Evolutionary conservation across 2,888 invertebrate species (phyloP), one percentile per base, ranked within the genome.

Genomic region (Chaetogeoica ovagalla): DNA sequence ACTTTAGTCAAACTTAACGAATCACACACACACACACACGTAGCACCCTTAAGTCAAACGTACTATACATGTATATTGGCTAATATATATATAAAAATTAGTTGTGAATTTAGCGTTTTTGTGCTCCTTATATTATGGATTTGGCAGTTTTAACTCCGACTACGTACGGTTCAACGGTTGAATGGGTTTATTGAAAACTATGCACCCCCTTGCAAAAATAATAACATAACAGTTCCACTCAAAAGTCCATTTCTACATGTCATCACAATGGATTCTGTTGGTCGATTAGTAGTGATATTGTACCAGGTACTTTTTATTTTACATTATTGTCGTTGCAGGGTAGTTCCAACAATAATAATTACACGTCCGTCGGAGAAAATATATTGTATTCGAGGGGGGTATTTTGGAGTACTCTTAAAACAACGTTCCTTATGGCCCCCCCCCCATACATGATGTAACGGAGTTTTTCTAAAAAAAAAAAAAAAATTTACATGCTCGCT

Each of bases 191-290:
- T 79, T 79, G 77, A 79, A 60, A 70, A 69, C 39, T 37, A 1
- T 15, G 48, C 37, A 30, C 69, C 77, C 69, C 55, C 13, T 70
- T 60, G 30, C 39, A 39, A 79, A 70, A 70, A 70, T 55, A 71
- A 63, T 79, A 79, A 79, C 37, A 57, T 71, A 79, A 71, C 70
- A 79, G 66, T 59, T 63, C 70, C 77, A 79, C 77, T 79, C 52
- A 62, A 77, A 77, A 77, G 77, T 77, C 52, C 77, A 77, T 77
- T 77, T 77, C 60, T 52, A 77, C n/a, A n/a, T 77, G 69, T 77
- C 77, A 77, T 69, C 68, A 77, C 77, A 77, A 77, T 77, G 48
- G 60, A 77, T 52, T 77, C 17, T 30, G 52, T 60, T 69, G 21
- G 77, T 60, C 77, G 77, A 77, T 77, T 77, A 69, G 60, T 52